A percentile compares a stretch with the other conserved stretches of the same genome.
These are phyloP conservation scores for Apotomis capreana DNA, from an alignment of 2,888 invertebrate species.

Conservation along the genomic window DNA sequence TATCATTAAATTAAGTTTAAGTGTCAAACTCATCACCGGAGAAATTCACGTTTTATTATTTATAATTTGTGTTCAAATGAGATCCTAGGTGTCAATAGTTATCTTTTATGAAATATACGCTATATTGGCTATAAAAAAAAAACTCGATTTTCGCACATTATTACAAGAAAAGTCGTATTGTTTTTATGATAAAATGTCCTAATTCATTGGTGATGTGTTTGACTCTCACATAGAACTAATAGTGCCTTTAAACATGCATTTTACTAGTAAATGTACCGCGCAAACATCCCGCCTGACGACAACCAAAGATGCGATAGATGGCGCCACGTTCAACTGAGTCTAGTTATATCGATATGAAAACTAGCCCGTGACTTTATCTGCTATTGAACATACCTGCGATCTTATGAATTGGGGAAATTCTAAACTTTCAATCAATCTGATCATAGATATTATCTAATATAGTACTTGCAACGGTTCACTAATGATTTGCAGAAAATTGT, in stretches of 20 bases:
- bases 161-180: too few relatives aligned
- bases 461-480: too few relatives aligned
- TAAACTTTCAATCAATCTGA: neutral
- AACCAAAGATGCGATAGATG: slow-evolving; percentile 61
- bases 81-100: neutral
- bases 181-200: neutral
- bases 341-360: too few relatives aligned
- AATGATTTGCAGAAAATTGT: too few relatives aligned
- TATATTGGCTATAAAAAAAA: too few relatives aligned
- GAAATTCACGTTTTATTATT: neutral
- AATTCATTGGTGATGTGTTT: neutral
- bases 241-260: slow-evolving; percentile 37
- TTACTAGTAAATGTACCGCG: slow-evolving; percentile 47
- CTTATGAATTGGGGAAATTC: too few relatives aligned
- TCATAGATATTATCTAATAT: neutral
- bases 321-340: slow-evolving; percentile 16
- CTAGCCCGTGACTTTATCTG: too few relatives aligned
- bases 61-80: too few relatives aligned
- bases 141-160: too few relatives aligned
- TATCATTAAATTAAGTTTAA: neutral
- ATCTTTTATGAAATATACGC: too few relatives aligned
- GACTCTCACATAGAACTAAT: slow-evolving; percentile 14
- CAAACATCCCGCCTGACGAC: slow-evolving; percentile 59
- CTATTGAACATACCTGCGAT: too few relatives aligned
- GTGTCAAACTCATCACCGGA: slow-evolving; percentile 1